Percentiles rank a stretch among this genome's conserved stretches.
Evolutionary conservation across 2,888 invertebrate species (phyloP).

Genomic region (Drosophila mettleri): DNA sequence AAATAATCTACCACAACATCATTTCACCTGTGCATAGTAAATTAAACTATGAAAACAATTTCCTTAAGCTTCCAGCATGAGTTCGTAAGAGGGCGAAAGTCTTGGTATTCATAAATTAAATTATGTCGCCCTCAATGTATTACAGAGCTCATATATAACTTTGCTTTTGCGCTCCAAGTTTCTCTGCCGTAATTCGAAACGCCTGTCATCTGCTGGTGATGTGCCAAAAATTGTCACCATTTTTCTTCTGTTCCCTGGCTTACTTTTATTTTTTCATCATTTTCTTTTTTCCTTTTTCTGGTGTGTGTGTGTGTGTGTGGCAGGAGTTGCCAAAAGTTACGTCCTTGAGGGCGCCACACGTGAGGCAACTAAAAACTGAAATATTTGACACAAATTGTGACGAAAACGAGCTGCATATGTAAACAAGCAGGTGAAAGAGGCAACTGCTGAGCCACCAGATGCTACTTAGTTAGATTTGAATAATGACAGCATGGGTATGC

Average conservation of each 20-base stretch:
- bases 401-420: conserved; percentile 18
- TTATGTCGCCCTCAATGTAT: conserved; percentile 32
- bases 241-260: conserved; percentile 16
- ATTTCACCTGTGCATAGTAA: background rate
- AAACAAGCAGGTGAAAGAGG: background rate
- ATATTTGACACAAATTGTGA: conserved; percentile 13
- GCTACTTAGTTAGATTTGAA: conserved; percentile 1
- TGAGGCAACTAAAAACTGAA: conserved; percentile 12
- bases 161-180: conserved; percentile 17
- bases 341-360: conserved; percentile 6
- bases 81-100: conserved; percentile 9
- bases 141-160: conserved; percentile 19
- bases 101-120: conserved; percentile 51
- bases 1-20: background rate
- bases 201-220: conserved; percentile 54
- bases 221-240: conserved; percentile 54
- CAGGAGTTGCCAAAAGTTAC: conserved; percentile 30
- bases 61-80: background rate
- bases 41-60: background rate
- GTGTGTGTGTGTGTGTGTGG: background rate
- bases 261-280: background rate
- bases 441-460: conserved; percentile 4
- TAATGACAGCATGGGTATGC: conserved; percentile 1
- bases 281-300: too few species aligned
- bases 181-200: conserved; percentile 23